Evolutionary conservation across 2,113 vertebrate species (phyloP), one percentile per base, ranked within the genome.

Genomic region (Callipepla californica): DNA sequence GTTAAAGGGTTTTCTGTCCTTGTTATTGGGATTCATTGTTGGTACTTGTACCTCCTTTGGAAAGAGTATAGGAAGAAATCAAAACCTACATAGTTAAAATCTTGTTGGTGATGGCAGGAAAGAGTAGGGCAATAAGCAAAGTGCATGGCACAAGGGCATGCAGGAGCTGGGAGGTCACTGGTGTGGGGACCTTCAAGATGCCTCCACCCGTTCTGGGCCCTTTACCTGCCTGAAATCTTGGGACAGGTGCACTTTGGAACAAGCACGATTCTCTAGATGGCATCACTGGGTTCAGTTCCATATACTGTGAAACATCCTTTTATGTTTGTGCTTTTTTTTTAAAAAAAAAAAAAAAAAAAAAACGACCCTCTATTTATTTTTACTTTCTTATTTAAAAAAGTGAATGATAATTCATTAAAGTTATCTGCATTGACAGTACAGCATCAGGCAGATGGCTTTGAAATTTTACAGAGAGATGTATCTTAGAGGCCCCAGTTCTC

Each of bases 381-480:
- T 76, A 45, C 77, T 80, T 80, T 76, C 28, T 92, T 85, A 32
- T 26, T 85, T 65, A 34, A 22, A 45, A 48, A 79, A 50, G 26
- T 28, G 21, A n/a, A 47, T 45, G 63, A n/a, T 30, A 90, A 66
- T 66, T 90, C 80, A n/a, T 68, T 87, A 83, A 80, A 93, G 72
- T 83, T 94, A 15, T 80, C 53, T 65, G 25, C 68, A 36, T 74
- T 66, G 75, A 51, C 50, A 85, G 34, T 75, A 45, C 20, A 73
- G 48, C 75, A 58, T 20, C 1, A 17, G 82, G 89, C 62, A 93
- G 85, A 78, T 86, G 74, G 80, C 68, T 95, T 91, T 57, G 69
- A 92, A 80, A 80, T 93, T 88, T 95, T 88, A 36, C 79, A 84
- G 73, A 66, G 69, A 76, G 55, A 59, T 87, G 69, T 66, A 73